Base-by-base conservation (phyloP, 2,113 vertebrate species). In the Burhinus oedicnemus region DNA sequence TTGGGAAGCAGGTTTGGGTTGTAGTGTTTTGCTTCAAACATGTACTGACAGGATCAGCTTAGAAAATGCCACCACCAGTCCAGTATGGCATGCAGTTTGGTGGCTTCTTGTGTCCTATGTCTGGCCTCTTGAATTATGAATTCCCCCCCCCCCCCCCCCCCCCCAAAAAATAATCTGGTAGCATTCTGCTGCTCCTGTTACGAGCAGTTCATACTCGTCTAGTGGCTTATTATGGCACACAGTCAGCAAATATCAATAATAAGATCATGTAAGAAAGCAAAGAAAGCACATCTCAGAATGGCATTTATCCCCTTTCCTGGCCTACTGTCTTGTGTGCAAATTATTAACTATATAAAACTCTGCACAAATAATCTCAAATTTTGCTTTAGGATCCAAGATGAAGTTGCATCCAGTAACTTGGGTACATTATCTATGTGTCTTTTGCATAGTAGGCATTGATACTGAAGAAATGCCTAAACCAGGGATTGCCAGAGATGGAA, bases 1-100 rank as follows among this genome's bases (percentile, higher is more conserved):
- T 44, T 71, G 83, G 87, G 77, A 66, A 95, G 38, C 76, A 74
- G 78, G 51, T 92, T 95, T 83, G 68, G 36, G 42, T 78, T 94
- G 38, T 66, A 81, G 6, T 34, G 3, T 58, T 18, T 78, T 74
- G 12, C 30, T 91, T n/a, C 17, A 68, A 45, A 71, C 64, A 5
- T 32, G 80, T 91, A 5, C 55, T 30, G 87, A 51, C 87, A 71
- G 42, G 72, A 68, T 85, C 77, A 79, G 29, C 44, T 83, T 83
- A 42, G 90, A 65, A 71, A 79, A 72, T 27, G 29, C 54, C 62
- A 40, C 21, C n/a, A 9, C 29, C 2, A 7, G 32, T 58, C 25
- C 51, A 23, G 34, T 34, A 30, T 68, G 49, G 11, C 34, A 10
- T 22, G 34, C 1, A 1, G n/a, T 69, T 95, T 47, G 54, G 29